Evolutionary conservation across 2,888 invertebrate genomes (phyloP).

Genomic region (Drosophila nr. perissopoda): DNA sequence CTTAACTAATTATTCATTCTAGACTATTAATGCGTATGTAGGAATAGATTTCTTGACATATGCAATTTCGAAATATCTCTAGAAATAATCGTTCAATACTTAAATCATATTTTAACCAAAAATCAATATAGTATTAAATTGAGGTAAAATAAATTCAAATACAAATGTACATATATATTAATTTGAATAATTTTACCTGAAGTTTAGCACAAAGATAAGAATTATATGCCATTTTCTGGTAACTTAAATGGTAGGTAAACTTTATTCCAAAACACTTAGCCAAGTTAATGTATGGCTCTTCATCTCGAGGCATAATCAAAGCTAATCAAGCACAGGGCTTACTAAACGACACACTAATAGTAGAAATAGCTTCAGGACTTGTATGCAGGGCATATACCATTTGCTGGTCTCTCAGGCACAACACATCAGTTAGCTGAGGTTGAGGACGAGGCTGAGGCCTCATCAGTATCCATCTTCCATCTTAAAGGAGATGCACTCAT

Average conservation of each 20-base stretch:
- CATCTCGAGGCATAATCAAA: slow-evolving; percentile 59
- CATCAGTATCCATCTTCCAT: slow-evolving; percentile 75
- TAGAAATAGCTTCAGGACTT: slow-evolving; percentile 51
- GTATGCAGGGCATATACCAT: slow-evolving; percentile 37
- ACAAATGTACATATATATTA: too few relatives aligned
- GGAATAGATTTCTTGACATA: neutral
- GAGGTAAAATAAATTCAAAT: neutral
- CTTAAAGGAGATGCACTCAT: slow-evolving; percentile 63
- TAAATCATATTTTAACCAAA: neutral
- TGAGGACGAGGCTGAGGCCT: slow-evolving; percentile 37
- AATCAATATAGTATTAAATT: neutral
- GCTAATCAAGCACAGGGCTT: slow-evolving; percentile 60
- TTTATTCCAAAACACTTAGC: slow-evolving; percentile 31
- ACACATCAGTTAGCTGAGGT: slow-evolving; percentile 36
- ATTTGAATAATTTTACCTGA: neutral
- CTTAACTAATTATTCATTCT: neutral
- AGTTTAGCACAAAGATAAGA: neutral
- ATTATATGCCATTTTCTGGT: neutral
- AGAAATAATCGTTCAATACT: neutral
- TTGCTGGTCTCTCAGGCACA: slow-evolving; percentile 11
- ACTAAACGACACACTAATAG: slow-evolving; percentile 71
- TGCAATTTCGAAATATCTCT: neutral
- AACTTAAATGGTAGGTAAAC: neutral
- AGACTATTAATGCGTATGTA: neutral
- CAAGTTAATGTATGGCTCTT: slow-evolving; percentile 52